A percentile compares a stretch with the other conserved stretches of the same genome.
Evolutionary conservation across 1,140 invertebrate genomes (phyloP).

Genomic region (roundworm (Caenorhabditis elegans)): DNA sequence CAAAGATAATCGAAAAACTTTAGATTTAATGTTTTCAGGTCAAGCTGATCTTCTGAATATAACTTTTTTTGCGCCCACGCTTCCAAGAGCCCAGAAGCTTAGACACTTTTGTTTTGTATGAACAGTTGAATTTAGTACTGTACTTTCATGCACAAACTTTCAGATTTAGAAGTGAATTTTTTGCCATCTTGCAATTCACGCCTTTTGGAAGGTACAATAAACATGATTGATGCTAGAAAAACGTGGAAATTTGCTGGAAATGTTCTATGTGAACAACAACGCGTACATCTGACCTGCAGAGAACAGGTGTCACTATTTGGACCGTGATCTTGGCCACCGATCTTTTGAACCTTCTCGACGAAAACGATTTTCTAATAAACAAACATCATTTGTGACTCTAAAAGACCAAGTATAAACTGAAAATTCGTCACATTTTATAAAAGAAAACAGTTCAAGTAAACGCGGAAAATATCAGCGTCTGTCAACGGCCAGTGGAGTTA

Average conservation of each 20-base stretch:
- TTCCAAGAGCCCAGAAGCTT: too few relatives aligned
- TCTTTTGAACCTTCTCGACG: not conserved
- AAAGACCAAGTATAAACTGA: not conserved
- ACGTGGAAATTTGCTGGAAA: not conserved
- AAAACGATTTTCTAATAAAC: not conserved
- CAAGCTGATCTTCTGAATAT: too few relatives aligned
- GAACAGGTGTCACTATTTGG: slow-evolving; percentile 8
- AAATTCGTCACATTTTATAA: not conserved
- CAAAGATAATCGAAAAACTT: too few relatives aligned
- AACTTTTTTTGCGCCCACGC: too few relatives aligned
- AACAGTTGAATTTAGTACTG: too few relatives aligned
- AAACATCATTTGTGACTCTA: not conserved
- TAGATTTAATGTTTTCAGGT: too few relatives aligned
- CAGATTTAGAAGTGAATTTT: too few relatives aligned
- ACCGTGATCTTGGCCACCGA: not conserved
- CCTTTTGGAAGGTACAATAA: too few relatives aligned
- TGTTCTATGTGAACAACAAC: too few relatives aligned
- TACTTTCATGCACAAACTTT: too few relatives aligned
- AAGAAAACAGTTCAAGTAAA: not conserved
- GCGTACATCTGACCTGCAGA: not conserved
- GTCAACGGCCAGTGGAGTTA: not conserved
- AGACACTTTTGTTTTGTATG: too few relatives aligned
- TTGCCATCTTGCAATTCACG: too few relatives aligned
- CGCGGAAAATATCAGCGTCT: not conserved
- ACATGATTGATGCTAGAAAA: not conserved